Evolutionary conservation across 1,140 invertebrate species (phyloP).

Genomic region (Drosophila ohnishii): DNA sequence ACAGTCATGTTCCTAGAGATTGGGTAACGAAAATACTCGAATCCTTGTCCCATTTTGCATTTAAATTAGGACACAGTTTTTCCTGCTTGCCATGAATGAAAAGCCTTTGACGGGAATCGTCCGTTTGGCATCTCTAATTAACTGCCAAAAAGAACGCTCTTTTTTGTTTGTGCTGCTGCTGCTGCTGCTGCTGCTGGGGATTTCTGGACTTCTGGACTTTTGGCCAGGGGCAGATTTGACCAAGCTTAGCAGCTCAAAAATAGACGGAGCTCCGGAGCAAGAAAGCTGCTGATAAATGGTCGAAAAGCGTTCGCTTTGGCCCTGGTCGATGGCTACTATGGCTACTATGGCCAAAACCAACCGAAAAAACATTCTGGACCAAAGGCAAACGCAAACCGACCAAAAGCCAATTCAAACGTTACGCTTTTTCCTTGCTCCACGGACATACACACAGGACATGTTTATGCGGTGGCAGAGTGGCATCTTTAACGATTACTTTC

Average conservation of each 20-base stretch:
- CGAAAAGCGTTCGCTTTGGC: slow-evolving; percentile 33
- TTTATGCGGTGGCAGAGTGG: slow-evolving; percentile 6
- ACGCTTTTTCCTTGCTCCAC: slow-evolving; percentile 29
- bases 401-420: slow-evolving; percentile 45
- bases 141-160: slow-evolving; percentile 28
- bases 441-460: neutral
- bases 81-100: slow-evolving; percentile 19
- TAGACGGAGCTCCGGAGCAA: slow-evolving; percentile 2
- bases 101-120: slow-evolving; percentile 24
- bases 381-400: slow-evolving; percentile 23
- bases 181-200: neutral
- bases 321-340: neutral
- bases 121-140: slow-evolving; percentile 43
- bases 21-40: no score
- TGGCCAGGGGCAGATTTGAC: slow-evolving; percentile 30
- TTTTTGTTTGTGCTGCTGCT: neutral
- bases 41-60: neutral
- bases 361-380: slow-evolving; percentile 22
- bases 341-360: slow-evolving; percentile 15
- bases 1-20: neutral
- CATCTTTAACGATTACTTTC: neutral
- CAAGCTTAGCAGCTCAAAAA: slow-evolving; percentile 28
- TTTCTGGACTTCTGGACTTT: slow-evolving; percentile 12
- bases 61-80: neutral
- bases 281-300: slow-evolving; percentile 55